These are phyloP conservation scores for Hydraecia micacea DNA, from an alignment of 2,888 invertebrate genomes.

Conservation along the genomic window DNA sequence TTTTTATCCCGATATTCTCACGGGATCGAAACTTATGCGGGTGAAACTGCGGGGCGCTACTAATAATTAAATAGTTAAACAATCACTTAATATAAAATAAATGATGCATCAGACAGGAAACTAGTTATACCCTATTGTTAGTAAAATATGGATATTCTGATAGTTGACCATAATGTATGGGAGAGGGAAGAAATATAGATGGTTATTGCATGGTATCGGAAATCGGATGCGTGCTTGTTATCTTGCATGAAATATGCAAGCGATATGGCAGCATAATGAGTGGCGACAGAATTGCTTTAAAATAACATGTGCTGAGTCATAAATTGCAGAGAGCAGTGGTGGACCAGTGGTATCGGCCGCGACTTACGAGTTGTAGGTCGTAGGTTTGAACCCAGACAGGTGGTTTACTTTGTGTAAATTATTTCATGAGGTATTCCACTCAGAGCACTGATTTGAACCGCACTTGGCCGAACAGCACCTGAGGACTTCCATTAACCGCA, in stretches of 20 bases:
- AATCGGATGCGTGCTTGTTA: conserved; percentile 39
- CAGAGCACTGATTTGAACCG: no score
- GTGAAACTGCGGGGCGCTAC: background rate
- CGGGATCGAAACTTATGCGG: background rate
- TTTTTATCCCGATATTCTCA: background rate
- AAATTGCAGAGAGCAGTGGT: no score
- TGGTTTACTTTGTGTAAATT: no score
- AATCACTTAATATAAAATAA: background rate
- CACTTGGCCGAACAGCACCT: no score
- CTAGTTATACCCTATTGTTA: background rate
- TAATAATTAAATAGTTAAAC: background rate
- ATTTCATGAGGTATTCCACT: no score
- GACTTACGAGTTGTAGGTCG: no score
- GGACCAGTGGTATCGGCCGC: no score
- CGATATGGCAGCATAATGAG: conserved; percentile 15
- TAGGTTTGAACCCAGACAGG: no score
- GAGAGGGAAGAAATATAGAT: conserved; percentile 4
- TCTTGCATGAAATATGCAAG: conserved; percentile 41
- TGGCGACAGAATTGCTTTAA: conserved; percentile 3
- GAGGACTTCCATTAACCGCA: no score
- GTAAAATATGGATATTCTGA: background rate
- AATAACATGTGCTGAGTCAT: background rate
- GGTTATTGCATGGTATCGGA: conserved; percentile 13
- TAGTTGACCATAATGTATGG: background rate
- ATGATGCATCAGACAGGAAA: background rate